These are phyloP conservation scores for Brachypodius melanocephalos DNA, from an alignment of 2,113 vertebrate genomes.

Conservation along the genomic window DNA sequence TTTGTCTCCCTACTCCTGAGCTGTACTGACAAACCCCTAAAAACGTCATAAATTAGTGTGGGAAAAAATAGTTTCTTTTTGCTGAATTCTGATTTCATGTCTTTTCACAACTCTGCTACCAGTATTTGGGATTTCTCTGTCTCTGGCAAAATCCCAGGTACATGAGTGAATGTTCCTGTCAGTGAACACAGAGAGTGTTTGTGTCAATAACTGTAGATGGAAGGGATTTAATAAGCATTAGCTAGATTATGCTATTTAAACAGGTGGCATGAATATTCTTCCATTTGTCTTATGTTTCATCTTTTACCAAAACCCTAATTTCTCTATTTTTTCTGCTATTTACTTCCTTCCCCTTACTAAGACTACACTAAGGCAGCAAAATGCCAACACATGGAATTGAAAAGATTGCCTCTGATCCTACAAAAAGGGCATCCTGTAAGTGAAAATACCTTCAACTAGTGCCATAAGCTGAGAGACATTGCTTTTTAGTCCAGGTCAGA, in stretches of 20 bases:
- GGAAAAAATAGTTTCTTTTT: not conserved
- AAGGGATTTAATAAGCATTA: not conserved
- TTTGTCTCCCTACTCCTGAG: not conserved
- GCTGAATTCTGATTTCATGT: not conserved
- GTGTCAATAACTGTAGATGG: not conserved
- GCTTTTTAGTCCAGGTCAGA: not conserved
- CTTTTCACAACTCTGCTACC: not conserved
- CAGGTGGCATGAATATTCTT: not conserved
- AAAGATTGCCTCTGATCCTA: not conserved
- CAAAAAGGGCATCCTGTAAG: not conserved
- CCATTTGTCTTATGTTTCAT: not conserved
- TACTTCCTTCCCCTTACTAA: not conserved
- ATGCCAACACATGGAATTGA: not conserved
- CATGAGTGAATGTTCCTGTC: not conserved
- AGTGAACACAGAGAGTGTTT: not conserved
- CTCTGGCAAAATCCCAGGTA: not conserved
- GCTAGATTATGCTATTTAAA: not conserved
- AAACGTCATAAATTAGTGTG: not conserved
- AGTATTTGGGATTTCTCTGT: not conserved
- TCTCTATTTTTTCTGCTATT: not conserved
- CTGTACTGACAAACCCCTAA: accelerated
- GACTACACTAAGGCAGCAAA: not conserved
- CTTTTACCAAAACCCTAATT: not conserved
- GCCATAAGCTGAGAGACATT: accelerated
- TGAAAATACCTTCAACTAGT: not conserved